Base-by-base conservation (phyloP, 2,797 vertebrate genomes). In the Oryzias dopingdopingensis region DNA sequence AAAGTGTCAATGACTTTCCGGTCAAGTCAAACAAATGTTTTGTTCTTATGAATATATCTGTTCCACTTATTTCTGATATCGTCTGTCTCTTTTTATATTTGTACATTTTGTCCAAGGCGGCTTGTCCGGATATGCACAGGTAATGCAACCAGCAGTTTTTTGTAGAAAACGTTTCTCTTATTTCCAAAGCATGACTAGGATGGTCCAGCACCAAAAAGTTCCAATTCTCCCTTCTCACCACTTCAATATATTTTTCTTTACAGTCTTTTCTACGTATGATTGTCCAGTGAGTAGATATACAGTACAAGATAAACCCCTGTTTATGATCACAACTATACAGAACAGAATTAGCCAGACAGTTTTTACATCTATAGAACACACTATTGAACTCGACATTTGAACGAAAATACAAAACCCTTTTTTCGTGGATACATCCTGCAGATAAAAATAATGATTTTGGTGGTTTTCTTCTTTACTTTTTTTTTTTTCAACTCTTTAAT, bases 261-360 rank as follows among this genome's bases (percentile, higher is more conserved):
- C 74, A 85, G 76, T 80, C 82, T 79, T 69, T 83, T 75, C 77
- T 81, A 86, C 75, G 55, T 69, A 78, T 90, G 91, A 92, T 92
- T 92, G 91, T 91, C 91, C 90, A 88, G 85, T 91, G 83, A 87
- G 76, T 81, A 84, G 77, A 86, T 91, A 84, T 89, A 91, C 89
- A 91, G 89, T 91, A 89, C 88, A 81, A 86, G 86, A 90, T 89
- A 88, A 89, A 90, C 85, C 87, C 90, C 88, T 90, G 89, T 89
- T 81, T 84, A 86, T 86, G 82, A 86, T 84, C 84, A 91, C 84
- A 48, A 84, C 85, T 88, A 89, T 90, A 86, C 80, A 86, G 86
- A 89, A 89, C 87, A 87, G 86, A 87, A 86, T 89, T 77, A 89
- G 87, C 85, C 88, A 86, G 76, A 91, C 85, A 82, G 81, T 90